A percentile compares a stretch with the other conserved stretches of the same genome.
These are phyloP conservation scores for Spea hammondii DNA, from an alignment of 2,797 vertebrate genomes.

Conservation along the genomic window DNA sequence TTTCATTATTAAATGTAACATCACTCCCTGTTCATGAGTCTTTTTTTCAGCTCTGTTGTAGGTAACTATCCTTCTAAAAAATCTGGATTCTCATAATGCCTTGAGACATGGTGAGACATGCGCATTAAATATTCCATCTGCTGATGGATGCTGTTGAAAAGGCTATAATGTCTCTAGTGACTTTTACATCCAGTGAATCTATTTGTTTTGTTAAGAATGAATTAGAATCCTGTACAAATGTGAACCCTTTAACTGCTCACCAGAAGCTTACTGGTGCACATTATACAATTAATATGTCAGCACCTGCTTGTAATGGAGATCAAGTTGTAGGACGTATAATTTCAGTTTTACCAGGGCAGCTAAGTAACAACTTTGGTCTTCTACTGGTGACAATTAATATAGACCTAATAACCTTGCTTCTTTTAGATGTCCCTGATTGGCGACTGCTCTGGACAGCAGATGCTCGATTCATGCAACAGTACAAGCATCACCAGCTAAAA, in stretches of 20 bases:
- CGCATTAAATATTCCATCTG: too few species aligned
- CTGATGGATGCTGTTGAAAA: slow-evolving; percentile 67
- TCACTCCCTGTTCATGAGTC: too few species aligned
- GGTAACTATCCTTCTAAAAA: too few species aligned
- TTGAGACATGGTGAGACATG: too few species aligned
- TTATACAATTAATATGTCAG: slow-evolving; percentile 54
- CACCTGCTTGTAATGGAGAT: slow-evolving; percentile 26
- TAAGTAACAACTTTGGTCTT: background rate
- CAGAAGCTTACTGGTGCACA: slow-evolving; percentile 52
- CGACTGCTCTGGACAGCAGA: slow-evolving; percentile 50
- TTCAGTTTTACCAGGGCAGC: slow-evolving; percentile 10
- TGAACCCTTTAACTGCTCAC: slow-evolving; percentile 56
- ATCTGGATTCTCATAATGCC: too few species aligned
- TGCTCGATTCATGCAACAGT: slow-evolving; percentile 70
- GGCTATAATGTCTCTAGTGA: slow-evolving; percentile 58
- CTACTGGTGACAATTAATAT: too few species aligned
- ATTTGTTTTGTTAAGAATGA: slow-evolving; percentile 5
- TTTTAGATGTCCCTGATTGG: slow-evolving; percentile 76
- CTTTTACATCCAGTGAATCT: fast-evolving
- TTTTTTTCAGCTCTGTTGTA: too few species aligned
- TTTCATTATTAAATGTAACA: too few species aligned
- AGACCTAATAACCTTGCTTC: too few species aligned
- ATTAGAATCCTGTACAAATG: slow-evolving; percentile 25
- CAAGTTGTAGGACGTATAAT: slow-evolving; percentile 58
- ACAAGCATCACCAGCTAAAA: slow-evolving; percentile 60